These are phyloP conservation scores for Amphipoea oculea DNA, from an alignment of 2,888 invertebrate species.

Conservation along the genomic window DNA sequence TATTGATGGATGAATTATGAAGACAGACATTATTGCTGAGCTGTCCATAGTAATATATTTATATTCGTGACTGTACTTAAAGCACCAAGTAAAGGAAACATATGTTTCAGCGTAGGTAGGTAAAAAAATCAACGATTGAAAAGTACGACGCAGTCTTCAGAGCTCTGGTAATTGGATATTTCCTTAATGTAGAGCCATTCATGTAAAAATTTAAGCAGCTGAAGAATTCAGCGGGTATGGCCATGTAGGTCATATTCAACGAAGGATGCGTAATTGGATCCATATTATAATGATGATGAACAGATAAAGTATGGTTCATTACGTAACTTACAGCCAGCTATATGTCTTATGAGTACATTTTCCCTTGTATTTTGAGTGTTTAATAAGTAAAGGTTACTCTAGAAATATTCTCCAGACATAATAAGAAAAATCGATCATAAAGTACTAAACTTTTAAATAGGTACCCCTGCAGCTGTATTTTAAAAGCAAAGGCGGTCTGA, in stretches of 20 bases:
- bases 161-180: constrained; percentile 46
- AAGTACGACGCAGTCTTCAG: constrained; percentile 22
- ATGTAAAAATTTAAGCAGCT: constrained; percentile 43
- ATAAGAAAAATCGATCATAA: constrained; percentile 31
- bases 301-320: constrained; percentile 42
- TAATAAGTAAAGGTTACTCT: constrained; percentile 21
- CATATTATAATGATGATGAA: constrained; percentile 45
- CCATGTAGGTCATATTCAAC: constrained; percentile 41
- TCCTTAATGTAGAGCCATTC: constrained; percentile 43
- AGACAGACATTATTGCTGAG: not conserved
- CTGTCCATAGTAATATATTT: not conserved
- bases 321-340: not conserved
- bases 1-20: not conserved
- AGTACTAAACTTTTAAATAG: constrained; percentile 48
- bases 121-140: constrained; percentile 3
- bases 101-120: not conserved
- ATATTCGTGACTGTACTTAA: not conserved
- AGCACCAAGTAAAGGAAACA: not conserved
- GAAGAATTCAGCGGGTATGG: constrained; percentile 10
- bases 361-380: constrained; percentile 1
- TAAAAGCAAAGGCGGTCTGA: constrained; percentile 39
- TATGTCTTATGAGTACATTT: not conserved
- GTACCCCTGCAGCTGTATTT: constrained; percentile 41
- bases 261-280: constrained; percentile 41
- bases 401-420: constrained; percentile 14